Base-by-base conservation (phyloP, 1,140 invertebrate genomes). In the Cherax quadricarinatus region DNA sequence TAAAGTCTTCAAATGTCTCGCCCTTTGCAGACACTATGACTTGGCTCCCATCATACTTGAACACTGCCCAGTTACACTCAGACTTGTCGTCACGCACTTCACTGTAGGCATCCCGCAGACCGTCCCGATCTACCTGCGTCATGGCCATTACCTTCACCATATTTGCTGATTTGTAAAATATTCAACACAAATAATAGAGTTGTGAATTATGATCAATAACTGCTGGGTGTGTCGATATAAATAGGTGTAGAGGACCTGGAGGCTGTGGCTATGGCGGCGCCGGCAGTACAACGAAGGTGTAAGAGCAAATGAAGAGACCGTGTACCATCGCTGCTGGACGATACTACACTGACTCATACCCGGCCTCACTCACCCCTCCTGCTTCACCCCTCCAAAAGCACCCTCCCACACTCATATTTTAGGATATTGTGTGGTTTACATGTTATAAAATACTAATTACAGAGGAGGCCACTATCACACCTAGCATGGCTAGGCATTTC, bases 31-130 rank as follows among this genome's bases (percentile, higher is more conserved):
- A 96, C 93, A 96, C 96, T 60, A 96, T 95, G 89, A 97, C 97
- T 93, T 96, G 95, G 14, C 96, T 95, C 1, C 96, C 97, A 88
- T 97, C 96, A 95, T 97, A 97, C 95, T 97, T 97, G 94, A 97
- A 97, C 81, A 97, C 96, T 73, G 96, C 96, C 88, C 88, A 90
- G 82, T 79, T 90, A n/a, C 62, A 30, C 5, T 90, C 88, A 21
- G 88, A 78, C 81, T 90, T 90, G 82, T 90, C 88, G 75, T 90
- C 88, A 3, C 88, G 70, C 21, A 90, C 88, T 48, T 90, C 88
- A 57, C 81, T 85, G 70, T 90, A 90, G 62, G 88, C 88, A 66
- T 79, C 82, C 48, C 82, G 21, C 7, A 90, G 66, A 16, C 88
- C 88, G 53, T 84, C 88, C 9, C 82, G 81, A 70, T 90, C 88